Evolutionary conservation across 2,113 vertebrate genomes (phyloP).

Genomic region (Andinoacara biseriatus): DNA sequence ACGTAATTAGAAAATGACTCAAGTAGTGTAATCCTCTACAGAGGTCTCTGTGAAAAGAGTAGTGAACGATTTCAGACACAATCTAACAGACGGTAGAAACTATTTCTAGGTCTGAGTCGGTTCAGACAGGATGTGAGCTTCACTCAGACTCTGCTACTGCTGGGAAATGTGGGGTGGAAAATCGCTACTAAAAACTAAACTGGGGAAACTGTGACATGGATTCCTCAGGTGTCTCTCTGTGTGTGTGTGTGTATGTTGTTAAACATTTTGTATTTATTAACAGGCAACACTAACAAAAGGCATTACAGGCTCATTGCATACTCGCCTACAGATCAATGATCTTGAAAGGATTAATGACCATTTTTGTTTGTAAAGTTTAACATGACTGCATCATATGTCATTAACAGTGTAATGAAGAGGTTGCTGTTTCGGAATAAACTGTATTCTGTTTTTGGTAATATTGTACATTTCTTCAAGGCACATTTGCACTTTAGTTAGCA

Average conservation of each 20-base stretch:
- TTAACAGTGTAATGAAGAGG: constrained; percentile 19
- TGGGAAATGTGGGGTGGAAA: not conserved
- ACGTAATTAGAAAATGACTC: not conserved
- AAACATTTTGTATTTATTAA: constrained; percentile 40
- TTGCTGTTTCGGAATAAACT: constrained; percentile 7
- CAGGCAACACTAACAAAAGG: constrained; percentile 24
- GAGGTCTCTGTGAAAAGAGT: not conserved
- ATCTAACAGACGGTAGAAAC: not conserved
- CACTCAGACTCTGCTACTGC: constrained; percentile 24
- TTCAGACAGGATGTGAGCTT: constrained; percentile 12
- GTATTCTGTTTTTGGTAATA: not conserved
- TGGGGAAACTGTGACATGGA: constrained; percentile 40
- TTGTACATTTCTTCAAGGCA: accelerated
- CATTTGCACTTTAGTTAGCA: not conserved
- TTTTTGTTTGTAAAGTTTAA: constrained; percentile 57
- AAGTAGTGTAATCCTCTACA: not conserved
- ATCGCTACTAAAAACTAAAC: constrained; percentile 15
- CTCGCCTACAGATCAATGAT: constrained; percentile 44
- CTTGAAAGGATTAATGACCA: constrained; percentile 37
- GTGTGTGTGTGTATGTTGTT: constrained; percentile 27
- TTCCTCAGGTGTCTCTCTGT: constrained; percentile 51
- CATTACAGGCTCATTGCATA: constrained; percentile 27
- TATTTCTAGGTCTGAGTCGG: not conserved
- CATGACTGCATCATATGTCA: constrained; percentile 40
- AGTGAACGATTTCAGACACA: not conserved